Conservation (phyloP, 1,140 invertebrate species). For the Drosophila pallidifrons region DNA sequence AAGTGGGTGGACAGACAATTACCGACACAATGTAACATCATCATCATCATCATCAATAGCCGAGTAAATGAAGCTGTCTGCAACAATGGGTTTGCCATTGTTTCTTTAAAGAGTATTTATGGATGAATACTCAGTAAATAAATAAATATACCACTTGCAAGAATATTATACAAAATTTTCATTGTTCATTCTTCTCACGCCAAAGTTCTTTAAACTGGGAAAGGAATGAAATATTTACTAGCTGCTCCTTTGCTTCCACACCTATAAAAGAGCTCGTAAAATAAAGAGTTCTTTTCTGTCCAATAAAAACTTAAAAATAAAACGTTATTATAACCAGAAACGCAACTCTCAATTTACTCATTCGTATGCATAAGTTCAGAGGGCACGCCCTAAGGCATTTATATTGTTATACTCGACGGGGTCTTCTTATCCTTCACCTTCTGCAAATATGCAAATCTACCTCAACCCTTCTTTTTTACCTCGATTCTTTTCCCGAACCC, state of each 20-base stretch:
- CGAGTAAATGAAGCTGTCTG: slow-evolving; percentile 6
- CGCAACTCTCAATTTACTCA: slow-evolving; percentile 25
- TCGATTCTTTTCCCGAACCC: slow-evolving; percentile 5
- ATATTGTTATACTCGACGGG: background rate
- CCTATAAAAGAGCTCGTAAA: slow-evolving; percentile 36
- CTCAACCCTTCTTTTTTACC: background rate
- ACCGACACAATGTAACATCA: background rate
- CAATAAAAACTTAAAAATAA: slow-evolving; percentile 58
- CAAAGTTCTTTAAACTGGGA: background rate
- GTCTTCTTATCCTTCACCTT: background rate
- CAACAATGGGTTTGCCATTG: slow-evolving; percentile 1
- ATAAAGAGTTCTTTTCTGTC: slow-evolving; percentile 34
- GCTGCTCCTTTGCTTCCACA: slow-evolving; percentile 31
- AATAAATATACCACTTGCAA: background rate
- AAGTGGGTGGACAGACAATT: slow-evolving; percentile 21
- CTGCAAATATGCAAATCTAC: slow-evolving; percentile 40
- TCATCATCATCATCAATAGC: background rate
- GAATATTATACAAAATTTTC: background rate
- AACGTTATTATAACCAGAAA: slow-evolving; percentile 64
- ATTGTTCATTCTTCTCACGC: too few relatives aligned
- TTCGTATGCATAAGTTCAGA: slow-evolving; percentile 48
- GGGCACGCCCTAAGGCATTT: slow-evolving; percentile 50
- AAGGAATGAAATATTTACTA: background rate
- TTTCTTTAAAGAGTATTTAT: slow-evolving; percentile 1
- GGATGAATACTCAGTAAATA: background rate